Evolutionary conservation across 2,888 invertebrate species (phyloP).

Genomic region (Dascillus cervinus): DNA sequence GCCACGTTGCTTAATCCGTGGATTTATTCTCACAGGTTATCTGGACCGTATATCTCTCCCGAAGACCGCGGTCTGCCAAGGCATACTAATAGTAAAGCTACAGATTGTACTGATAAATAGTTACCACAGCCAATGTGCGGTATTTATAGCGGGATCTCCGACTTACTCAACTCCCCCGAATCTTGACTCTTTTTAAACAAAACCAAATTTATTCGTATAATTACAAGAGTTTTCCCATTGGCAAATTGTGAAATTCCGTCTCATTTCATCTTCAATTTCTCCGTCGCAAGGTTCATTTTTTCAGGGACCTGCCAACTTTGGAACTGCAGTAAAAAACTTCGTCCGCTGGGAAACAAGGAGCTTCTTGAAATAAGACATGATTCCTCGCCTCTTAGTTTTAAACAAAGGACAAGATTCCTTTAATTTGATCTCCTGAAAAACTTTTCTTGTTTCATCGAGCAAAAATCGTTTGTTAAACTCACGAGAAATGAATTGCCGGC

Average conservation of each 20-base stretch:
- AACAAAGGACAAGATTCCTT: constrained; percentile 28
- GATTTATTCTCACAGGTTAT: constrained; percentile 44
- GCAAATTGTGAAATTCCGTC: constrained; percentile 33
- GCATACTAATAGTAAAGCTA: constrained; percentile 44
- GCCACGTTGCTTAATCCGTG: constrained; percentile 37
- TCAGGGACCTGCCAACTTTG: constrained; percentile 31
- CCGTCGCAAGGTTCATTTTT: constrained; percentile 36
- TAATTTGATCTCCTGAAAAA: constrained; percentile 26
- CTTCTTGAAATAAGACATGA: constrained; percentile 32
- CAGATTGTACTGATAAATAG: constrained; percentile 44
- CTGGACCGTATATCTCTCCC: constrained; percentile 42
- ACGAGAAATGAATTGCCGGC: too few relatives aligned
- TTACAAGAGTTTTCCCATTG: constrained; percentile 36
- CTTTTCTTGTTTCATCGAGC: constrained; percentile 15
- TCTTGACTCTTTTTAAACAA: constrained; percentile 23
- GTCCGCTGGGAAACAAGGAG: constrained; percentile 33
- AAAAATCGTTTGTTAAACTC: too few relatives aligned
- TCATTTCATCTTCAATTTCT: constrained; percentile 38
- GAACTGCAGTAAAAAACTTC: constrained; percentile 37
- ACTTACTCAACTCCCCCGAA: constrained; percentile 22
- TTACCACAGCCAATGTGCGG: constrained; percentile 39
- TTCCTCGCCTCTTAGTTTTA: constrained; percentile 28
- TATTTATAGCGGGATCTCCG: constrained; percentile 34
- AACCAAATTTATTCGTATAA: constrained; percentile 33
- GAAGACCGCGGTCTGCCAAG: constrained; percentile 38